Conservation (phyloP, 2,797 vertebrate species). For the Lepidocolaptes lacrymiger region DNA sequence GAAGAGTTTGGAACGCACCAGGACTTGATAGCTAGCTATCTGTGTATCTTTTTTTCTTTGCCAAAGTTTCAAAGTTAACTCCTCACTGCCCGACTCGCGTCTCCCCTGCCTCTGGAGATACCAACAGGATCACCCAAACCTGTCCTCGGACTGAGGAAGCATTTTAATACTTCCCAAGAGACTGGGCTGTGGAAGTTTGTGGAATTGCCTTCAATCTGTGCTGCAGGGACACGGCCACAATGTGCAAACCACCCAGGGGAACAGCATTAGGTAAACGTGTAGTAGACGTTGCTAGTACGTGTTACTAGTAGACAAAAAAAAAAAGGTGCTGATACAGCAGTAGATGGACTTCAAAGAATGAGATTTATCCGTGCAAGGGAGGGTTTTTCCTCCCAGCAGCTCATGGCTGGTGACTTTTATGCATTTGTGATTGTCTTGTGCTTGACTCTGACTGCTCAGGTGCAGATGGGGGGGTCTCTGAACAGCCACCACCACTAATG, state of each 20-base stretch:
- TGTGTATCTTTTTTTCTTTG: conserved; percentile 67
- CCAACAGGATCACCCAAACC: background rate
- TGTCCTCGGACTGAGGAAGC: background rate
- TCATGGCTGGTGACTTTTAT: background rate
- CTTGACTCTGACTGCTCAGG: background rate
- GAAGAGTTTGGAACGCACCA: conserved; percentile 59
- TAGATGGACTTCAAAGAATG: conserved; percentile 9
- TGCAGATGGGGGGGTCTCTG: background rate
- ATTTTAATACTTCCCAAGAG: conserved; percentile 16
- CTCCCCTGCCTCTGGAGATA: conserved; percentile 28
- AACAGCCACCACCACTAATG: background rate
- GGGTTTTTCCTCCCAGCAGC: background rate
- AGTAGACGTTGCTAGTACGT: background rate
- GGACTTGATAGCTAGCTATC: conserved; percentile 61
- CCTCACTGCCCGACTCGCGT: conserved; percentile 52
- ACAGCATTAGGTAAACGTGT: background rate
- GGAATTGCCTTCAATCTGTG: conserved; percentile 42
- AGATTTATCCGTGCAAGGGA: background rate
- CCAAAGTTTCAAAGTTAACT: conserved; percentile 78
- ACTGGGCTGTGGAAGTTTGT: conserved; percentile 24
- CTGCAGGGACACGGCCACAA: conserved; percentile 37
- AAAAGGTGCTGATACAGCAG: conserved; percentile 26
- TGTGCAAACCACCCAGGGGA: conserved; percentile 3
- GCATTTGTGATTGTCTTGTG: background rate
- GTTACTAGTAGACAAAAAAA: background rate